Percentiles rank a stretch among this genome's conserved stretches.
phyloP scores from a whole-genome alignment of 2,888 invertebrate genomes.

The Flexamia atlantica region DNA sequence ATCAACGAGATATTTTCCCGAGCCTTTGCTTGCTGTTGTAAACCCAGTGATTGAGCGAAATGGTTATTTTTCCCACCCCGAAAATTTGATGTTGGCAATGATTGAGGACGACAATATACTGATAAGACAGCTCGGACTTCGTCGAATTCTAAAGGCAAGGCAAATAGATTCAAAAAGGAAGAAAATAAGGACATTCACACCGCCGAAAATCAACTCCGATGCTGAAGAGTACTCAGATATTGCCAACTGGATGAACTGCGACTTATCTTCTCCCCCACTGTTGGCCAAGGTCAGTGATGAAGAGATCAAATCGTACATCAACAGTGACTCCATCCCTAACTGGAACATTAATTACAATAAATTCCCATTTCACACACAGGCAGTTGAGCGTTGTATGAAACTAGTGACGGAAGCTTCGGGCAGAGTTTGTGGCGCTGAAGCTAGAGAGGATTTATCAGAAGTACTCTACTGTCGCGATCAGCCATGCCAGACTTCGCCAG shows the following conservation, averaged over 20 bases:
- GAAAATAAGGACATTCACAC: slow-evolving; percentile 1
- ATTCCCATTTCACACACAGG: slow-evolving; percentile 32
- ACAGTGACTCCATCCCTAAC: slow-evolving; percentile 28
- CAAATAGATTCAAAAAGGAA: slow-evolving; percentile 1
- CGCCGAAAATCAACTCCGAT: slow-evolving; percentile 19
- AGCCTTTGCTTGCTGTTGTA: slow-evolving; percentile 32
- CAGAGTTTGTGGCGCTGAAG: slow-evolving; percentile 63
- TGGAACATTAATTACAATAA: neutral
- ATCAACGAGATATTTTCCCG: slow-evolving; percentile 35
- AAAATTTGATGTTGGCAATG: slow-evolving; percentile 40
- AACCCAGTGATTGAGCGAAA: slow-evolving; percentile 45
- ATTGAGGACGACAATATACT: slow-evolving; percentile 30
- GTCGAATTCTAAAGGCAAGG: slow-evolving; percentile 14
- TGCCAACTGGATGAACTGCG: neutral
- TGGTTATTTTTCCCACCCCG: slow-evolving; percentile 38
- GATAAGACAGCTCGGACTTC: slow-evolving; percentile 8
- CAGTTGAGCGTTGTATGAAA: slow-evolving; percentile 63
- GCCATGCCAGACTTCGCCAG: slow-evolving; percentile 62
- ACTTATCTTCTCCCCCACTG: slow-evolving; percentile 25
- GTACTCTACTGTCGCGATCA: slow-evolving; percentile 62
- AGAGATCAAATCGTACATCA: slow-evolving; percentile 42
- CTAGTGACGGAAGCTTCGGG: slow-evolving; percentile 33
- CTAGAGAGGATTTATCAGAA: slow-evolving; percentile 59
- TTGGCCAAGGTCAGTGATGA: slow-evolving; percentile 30
- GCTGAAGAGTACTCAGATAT: slow-evolving; percentile 38